Conservation (phyloP, 2,888 invertebrate species). For the Heliconius hortense region DNA sequence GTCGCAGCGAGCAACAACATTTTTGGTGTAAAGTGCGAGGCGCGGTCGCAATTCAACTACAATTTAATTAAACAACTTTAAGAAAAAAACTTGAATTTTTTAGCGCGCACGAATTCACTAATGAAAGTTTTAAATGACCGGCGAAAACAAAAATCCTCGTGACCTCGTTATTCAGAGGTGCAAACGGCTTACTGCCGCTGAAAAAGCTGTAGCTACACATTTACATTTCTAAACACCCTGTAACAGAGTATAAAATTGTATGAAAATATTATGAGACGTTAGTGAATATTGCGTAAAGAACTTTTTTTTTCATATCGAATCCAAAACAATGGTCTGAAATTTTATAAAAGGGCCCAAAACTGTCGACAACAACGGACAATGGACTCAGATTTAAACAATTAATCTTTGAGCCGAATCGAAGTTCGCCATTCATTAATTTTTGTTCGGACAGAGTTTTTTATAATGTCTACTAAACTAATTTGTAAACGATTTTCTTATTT, state of each 20-base stretch:
- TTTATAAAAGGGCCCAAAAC: constrained; percentile 71
- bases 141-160: constrained; percentile 64
- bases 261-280: constrained; percentile 32
- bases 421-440: constrained; percentile 43
- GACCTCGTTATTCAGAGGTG: constrained; percentile 73
- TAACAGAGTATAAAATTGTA: constrained; percentile 32
- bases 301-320: constrained; percentile 68
- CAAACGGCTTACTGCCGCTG: constrained; percentile 56
- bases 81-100: constrained; percentile 68
- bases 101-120: constrained; percentile 73
- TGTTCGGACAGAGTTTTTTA: constrained; percentile 21
- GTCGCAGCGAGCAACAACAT: constrained; percentile 20
- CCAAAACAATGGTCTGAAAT: constrained; percentile 74
- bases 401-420: constrained; percentile 75
- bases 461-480: constrained; percentile 13
- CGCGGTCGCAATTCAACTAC: constrained; percentile 39
- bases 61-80: constrained; percentile 60
- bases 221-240: constrained; percentile 33
- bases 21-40: constrained; percentile 26
- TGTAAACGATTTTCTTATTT: not conserved
- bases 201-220: constrained; percentile 30
- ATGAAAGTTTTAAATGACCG: constrained; percentile 79
- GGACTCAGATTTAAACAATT: constrained; percentile 69
- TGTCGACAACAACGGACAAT: constrained; percentile 73
- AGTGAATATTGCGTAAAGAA: constrained; percentile 48